Evolutionary conservation across 1,140 invertebrate genomes (phyloP).

Genomic region (Macrosteles quadrilineatus): DNA sequence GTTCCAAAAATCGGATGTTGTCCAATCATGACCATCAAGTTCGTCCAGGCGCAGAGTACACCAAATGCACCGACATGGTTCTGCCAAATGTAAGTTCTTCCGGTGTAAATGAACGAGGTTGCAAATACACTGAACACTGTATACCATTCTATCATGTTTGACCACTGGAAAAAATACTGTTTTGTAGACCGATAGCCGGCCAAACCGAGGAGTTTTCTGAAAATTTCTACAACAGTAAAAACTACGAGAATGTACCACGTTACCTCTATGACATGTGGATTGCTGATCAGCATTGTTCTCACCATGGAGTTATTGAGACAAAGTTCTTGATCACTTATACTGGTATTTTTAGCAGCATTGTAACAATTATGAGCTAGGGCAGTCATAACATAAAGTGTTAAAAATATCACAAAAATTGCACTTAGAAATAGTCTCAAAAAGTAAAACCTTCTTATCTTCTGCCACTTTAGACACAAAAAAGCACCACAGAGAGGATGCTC

Average conservation of each 20-base stretch:
- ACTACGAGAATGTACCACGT: slow-evolving; percentile 75
- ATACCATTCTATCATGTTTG: slow-evolving; percentile 84
- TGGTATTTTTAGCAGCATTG: slow-evolving; percentile 61
- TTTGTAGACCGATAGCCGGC: slow-evolving; percentile 72
- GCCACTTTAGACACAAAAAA: slow-evolving; percentile 84
- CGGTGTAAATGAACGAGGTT: slow-evolving; percentile 75
- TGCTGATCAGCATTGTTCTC: slow-evolving; percentile 67
- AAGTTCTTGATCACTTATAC: slow-evolving; percentile 45
- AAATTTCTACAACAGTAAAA: slow-evolving; percentile 72
- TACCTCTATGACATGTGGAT: slow-evolving; percentile 72
- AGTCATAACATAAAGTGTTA: slow-evolving; percentile 74
- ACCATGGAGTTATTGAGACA: slow-evolving; percentile 74
- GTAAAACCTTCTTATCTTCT: slow-evolving; percentile 86
- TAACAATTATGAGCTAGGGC: slow-evolving; percentile 77
- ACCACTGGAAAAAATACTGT: slow-evolving; percentile 77
- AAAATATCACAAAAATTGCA: slow-evolving; percentile 74
- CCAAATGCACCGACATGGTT: slow-evolving; percentile 79
- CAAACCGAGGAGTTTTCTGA: slow-evolving; percentile 74
- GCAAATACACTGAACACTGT: slow-evolving; percentile 79
- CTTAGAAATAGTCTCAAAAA: slow-evolving; percentile 76
- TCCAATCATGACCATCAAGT: slow-evolving; percentile 85
- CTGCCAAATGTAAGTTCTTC: slow-evolving; percentile 77
- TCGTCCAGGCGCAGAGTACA: slow-evolving; percentile 81
- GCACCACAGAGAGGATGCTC: slow-evolving; percentile 81
- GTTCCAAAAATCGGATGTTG: slow-evolving; percentile 82